These are phyloP conservation scores for Drosophila dives DNA, from an alignment of 2,888 invertebrate species.

Conservation along the genomic window DNA sequence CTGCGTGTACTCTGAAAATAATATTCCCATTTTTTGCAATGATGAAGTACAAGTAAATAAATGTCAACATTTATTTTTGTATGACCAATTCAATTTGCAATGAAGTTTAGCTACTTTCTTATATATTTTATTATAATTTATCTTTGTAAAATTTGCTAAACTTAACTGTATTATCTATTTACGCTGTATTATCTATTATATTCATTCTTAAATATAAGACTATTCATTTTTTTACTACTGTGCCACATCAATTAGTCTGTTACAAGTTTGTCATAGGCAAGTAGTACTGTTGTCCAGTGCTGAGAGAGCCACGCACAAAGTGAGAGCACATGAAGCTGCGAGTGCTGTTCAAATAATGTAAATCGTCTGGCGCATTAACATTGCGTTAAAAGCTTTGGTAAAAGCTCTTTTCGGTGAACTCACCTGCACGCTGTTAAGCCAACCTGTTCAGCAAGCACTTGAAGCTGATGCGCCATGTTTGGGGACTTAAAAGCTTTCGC, in stretches of 20 bases:
- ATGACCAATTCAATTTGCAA: not conserved
- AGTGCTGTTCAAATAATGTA: conserved; percentile 76
- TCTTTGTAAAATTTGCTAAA: not conserved
- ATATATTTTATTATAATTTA: not conserved
- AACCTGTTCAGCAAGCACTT: conserved; percentile 33
- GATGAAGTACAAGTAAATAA: not conserved
- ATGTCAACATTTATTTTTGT: not conserved
- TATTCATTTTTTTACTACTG: not conserved
- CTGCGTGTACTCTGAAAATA: not conserved
- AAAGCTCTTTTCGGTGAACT: conserved; percentile 53
- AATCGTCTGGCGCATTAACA: conserved; percentile 62
- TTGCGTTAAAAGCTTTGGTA: conserved; percentile 65
- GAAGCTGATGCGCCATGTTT: conserved; percentile 30
- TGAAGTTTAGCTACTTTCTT: not conserved
- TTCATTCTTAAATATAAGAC: not conserved
- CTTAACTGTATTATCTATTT: not conserved
- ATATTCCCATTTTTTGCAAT: not conserved
- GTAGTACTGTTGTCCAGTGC: conserved; percentile 45
- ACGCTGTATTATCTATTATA: not conserved
- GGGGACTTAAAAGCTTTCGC: conserved; percentile 70
- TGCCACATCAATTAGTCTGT: not conserved
- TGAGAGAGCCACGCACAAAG: not conserved
- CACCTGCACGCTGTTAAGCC: conserved; percentile 62
- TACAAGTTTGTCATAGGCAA: conserved; percentile 17
- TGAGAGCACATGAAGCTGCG: conserved; percentile 56